A percentile compares a stretch with the other conserved stretches of the same genome.
Evolutionary conservation across 2,797 vertebrate species (phyloP).

Genomic region (Amazona finschi): DNA sequence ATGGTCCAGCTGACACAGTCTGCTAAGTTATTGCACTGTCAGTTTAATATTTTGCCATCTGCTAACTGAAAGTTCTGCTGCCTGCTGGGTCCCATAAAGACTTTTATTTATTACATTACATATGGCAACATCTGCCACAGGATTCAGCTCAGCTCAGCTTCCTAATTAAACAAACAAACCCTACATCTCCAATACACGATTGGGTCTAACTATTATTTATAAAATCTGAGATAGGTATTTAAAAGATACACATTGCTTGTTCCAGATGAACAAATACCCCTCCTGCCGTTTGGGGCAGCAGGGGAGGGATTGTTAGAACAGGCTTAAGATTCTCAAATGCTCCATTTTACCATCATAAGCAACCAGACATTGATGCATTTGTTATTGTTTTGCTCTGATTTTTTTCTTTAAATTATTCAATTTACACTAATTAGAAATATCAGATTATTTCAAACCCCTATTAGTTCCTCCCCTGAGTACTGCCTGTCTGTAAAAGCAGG

Average conservation of each 20-base stretch:
- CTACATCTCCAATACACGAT: constrained; percentile 23
- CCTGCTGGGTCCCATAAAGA: constrained; percentile 79
- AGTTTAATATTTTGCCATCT: constrained; percentile 80
- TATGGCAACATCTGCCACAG: constrained; percentile 77
- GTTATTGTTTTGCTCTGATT: neutral
- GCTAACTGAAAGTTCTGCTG: constrained; percentile 75
- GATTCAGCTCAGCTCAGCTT: constrained; percentile 58
- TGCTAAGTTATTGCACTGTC: constrained; percentile 70
- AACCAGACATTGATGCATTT: neutral
- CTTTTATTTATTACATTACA: constrained; percentile 81
- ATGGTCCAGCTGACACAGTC: constrained; percentile 67
- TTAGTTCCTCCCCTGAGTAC: neutral
- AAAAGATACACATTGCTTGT: neutral
- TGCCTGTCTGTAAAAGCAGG: neutral
- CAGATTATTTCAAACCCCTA: neutral
- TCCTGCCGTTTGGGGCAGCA: rapidly evolving
- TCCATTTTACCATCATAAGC: neutral
- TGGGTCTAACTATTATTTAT: constrained; percentile 1
- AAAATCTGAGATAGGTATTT: constrained; percentile 1
- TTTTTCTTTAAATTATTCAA: neutral
- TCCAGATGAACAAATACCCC: neutral
- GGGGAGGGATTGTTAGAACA: neutral
- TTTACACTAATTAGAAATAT: neutral
- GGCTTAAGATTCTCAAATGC: neutral
- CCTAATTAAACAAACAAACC: constrained; percentile 79